Conservation (phyloP, 2,888 invertebrate species). For the Harpalus rubripes region DNA sequence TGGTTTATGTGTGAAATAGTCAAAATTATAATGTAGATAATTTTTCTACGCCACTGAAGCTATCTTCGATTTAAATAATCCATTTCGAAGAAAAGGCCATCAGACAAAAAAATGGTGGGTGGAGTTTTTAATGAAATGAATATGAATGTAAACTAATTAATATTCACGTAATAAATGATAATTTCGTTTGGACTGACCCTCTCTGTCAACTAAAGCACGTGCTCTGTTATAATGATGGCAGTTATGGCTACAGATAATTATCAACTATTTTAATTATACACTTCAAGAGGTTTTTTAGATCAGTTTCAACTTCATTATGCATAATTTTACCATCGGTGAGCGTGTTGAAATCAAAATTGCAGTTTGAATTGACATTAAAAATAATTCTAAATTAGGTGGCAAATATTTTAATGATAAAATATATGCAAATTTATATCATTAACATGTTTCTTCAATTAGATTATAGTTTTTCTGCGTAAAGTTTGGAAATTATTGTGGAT, state of each 20-base stretch:
- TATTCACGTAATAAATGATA: slow-evolving; percentile 14
- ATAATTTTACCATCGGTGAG: neutral
- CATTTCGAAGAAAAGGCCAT: slow-evolving; percentile 4
- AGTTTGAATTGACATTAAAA: neutral
- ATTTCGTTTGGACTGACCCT: slow-evolving; percentile 20
- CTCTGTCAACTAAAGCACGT: slow-evolving; percentile 13
- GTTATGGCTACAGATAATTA: slow-evolving; percentile 9
- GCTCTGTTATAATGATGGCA: slow-evolving; percentile 2
- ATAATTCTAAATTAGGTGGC: neutral
- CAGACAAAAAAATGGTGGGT: slow-evolving; percentile 1
- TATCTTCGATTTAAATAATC: neutral
- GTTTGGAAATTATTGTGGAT: too few species aligned
- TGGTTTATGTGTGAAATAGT: too few species aligned
- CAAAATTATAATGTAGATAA: too few species aligned
- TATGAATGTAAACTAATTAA: slow-evolving; percentile 30
- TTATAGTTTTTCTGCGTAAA: too few species aligned
- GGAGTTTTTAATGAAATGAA: slow-evolving; percentile 10
- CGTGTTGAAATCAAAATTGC: neutral
- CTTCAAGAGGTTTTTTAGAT: neutral
- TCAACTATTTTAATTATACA: slow-evolving; percentile 19
- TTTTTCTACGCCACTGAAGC: too few species aligned
- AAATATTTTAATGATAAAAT: too few species aligned
- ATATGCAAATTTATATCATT: too few species aligned
- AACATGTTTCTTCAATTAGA: too few species aligned
- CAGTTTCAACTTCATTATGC: slow-evolving; percentile 12